Evolutionary conservation across 2,797 vertebrate species (phyloP), one percentile per base, ranked within the genome.

Genomic region (Rhynchotus rufescens): DNA sequence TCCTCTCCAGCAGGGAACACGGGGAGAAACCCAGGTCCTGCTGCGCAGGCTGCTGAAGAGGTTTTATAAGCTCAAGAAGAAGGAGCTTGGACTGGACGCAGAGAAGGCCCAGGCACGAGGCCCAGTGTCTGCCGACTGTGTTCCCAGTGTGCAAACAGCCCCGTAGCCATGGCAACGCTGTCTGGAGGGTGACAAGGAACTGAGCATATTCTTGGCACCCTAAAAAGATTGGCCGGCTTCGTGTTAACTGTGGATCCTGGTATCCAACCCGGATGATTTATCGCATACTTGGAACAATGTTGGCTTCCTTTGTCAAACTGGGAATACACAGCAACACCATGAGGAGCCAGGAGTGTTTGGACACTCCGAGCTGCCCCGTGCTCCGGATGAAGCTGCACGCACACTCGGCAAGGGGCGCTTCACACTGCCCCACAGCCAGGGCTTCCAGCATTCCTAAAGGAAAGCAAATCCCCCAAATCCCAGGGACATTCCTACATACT

Each of bases 391-490:
- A 45, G 38, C 30, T 72, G 83, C 28, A 4, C 32, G 36, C 40
- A 34, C 23, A 20, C 72, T 89, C 71, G 49, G 32, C 64, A 84
- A 86, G 30, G 30, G 75, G 65, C 51, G 57, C 66, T 66, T 76
- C 80, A 86, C 44, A 66, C 44, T 34, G 75, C 20, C 84, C 80
- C 80, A 89, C 11, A 51, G 28, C 56, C 45, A 44, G 68, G 52
- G 73, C 74, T 82, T 49, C 40, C 79, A 73, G 17, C 2, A 9
- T 83, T 88, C 79, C 74, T 61, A 67, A 92, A 91, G 86, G 88
- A 82, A 94, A 73, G 77, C 77, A 95, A 86, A 90, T 83, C 83
- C 79, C 76, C 10, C 30, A 91, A 92, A 93, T 85, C 88, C 82
- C 79, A 89, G 94, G 67, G 80, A 89, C 77, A 64, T 93, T 92